A percentile compares a stretch with the other conserved stretches of the same genome.
Evolutionary conservation across 2,797 vertebrate genomes (phyloP).

Genomic region (Gymnopithys bicolor): DNA sequence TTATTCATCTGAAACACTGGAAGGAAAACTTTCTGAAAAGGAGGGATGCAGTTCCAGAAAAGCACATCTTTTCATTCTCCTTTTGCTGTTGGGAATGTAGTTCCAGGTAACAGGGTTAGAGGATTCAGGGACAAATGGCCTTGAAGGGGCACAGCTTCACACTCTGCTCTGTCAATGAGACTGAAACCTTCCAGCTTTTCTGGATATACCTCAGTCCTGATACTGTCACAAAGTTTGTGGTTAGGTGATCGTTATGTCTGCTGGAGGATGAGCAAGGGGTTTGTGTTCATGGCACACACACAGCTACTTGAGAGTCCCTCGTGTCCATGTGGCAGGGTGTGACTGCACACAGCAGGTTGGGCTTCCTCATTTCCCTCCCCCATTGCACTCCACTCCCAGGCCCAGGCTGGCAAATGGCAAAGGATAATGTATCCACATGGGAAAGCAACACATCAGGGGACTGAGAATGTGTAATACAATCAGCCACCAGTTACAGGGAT

Average conservation of each 20-base stretch:
- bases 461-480: slow-evolving; percentile 43
- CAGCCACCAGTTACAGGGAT: not conserved
- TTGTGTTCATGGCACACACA: not conserved
- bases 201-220: not conserved
- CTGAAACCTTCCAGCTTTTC: not conserved
- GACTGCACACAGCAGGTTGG: slow-evolving; percentile 55
- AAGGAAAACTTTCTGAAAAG: not conserved
- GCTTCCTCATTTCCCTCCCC: not conserved
- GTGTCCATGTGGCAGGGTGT: slow-evolving; percentile 66
- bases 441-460: slow-evolving; percentile 29
- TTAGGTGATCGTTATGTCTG: fast-evolving
- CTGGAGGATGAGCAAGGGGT: not conserved
- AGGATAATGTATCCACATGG: slow-evolving; percentile 54
- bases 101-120: not conserved
- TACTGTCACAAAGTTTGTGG: not conserved
- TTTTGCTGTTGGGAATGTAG: not conserved
- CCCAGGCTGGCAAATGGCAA: slow-evolving; percentile 74
- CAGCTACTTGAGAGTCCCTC: not conserved
- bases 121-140: not conserved
- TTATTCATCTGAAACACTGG: not conserved
- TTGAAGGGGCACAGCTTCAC: not conserved
- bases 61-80: not conserved
- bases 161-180: fast-evolving
- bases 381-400: not conserved
- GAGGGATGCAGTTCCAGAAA: not conserved